Conservation (phyloP, 1,140 invertebrate species). For the Wasmannia auropunctata region DNA sequence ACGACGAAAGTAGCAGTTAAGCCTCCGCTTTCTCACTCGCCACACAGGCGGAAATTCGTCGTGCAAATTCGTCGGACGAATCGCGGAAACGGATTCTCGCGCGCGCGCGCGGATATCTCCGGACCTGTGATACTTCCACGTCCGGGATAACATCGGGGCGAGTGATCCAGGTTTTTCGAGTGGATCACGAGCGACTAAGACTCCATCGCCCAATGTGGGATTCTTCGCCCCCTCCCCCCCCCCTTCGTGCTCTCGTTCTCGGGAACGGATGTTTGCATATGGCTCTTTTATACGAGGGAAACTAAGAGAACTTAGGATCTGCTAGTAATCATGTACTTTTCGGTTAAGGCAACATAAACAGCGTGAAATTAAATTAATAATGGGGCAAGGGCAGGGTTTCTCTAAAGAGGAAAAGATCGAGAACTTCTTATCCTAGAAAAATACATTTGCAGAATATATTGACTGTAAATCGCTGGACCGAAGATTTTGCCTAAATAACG, state of each 20-base stretch:
- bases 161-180: background rate
- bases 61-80: background rate
- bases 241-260: background rate
- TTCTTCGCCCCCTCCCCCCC: background rate
- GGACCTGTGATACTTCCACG: background rate
- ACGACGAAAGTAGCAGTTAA: background rate
- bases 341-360: background rate
- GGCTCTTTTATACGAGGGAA: background rate
- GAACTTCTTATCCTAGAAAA: background rate
- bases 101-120: background rate
- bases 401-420: background rate
- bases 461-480: background rate
- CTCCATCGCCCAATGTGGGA: background rate
- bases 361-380: background rate
- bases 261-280: background rate
- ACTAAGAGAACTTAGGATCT: background rate
- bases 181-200: slow-evolving; percentile 7
- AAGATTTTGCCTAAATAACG: too few relatives aligned
- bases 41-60: background rate
- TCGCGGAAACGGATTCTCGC: slow-evolving; percentile 15
- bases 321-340: background rate
- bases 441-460: background rate
- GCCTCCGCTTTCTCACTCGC: slow-evolving; percentile 4
- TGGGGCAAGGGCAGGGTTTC: background rate
- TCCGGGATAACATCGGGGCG: background rate